phyloP scores from a whole-genome alignment of 2,888 invertebrate species.

The Anodontia alba region DNA sequence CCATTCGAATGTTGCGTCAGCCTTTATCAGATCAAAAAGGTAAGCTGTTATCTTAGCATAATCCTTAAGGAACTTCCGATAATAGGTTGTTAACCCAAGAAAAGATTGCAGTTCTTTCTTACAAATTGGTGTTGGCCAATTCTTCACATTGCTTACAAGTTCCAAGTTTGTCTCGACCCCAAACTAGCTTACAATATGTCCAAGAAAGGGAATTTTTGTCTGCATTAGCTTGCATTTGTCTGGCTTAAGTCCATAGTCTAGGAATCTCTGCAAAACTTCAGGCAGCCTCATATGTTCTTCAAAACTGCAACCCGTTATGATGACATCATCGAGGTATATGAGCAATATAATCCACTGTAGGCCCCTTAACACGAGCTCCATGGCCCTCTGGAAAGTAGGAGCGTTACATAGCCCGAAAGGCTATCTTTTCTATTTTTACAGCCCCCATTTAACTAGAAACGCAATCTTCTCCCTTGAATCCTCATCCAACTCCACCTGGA shows the following conservation, averaged over 20 bases:
- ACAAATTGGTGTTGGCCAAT: no score
- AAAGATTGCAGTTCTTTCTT: conserved; percentile 8
- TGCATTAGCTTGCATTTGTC: conserved; percentile 47
- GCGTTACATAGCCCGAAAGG: conserved; percentile 56
- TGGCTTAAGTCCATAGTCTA: conserved; percentile 35
- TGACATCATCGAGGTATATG: conserved; percentile 51
- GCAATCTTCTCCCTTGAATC: conserved; percentile 29
- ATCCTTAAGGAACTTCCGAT: conserved; percentile 39
- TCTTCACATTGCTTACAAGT: background rate
- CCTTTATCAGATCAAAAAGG: conserved; percentile 42
- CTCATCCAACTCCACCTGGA: conserved; percentile 25
- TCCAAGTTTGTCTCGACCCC: background rate
- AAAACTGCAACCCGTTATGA: conserved; percentile 30
- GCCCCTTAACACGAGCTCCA: conserved; percentile 41
- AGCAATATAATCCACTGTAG: conserved; percentile 11
- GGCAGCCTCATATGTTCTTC: conserved; percentile 37
- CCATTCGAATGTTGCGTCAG: conserved; percentile 46
- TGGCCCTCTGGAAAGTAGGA: conserved; percentile 53
- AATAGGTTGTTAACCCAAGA: conserved; percentile 13
- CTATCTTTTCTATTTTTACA: conserved; percentile 49
- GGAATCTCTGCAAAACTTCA: conserved; percentile 32
- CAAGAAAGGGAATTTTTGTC: conserved; percentile 6
- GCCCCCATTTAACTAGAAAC: conserved; percentile 40
- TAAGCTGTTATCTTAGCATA: conserved; percentile 54
- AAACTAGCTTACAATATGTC: conserved; percentile 7